These are phyloP conservation scores for Ailurus styani DNA, from an alignment of 2,113 vertebrate genomes.

Conservation along the genomic window DNA sequence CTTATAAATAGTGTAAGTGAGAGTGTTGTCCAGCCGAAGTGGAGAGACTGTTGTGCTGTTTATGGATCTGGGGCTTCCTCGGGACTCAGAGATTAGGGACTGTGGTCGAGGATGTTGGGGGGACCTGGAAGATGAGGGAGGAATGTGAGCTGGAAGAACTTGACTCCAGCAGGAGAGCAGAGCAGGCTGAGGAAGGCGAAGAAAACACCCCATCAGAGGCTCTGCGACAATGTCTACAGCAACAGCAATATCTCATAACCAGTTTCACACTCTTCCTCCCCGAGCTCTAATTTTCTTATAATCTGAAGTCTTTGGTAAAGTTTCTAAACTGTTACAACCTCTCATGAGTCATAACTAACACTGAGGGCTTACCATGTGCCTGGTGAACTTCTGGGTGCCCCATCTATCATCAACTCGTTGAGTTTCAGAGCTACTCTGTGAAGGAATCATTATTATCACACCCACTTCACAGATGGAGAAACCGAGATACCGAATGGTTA, in stretches of 20 bases:
- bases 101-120: neutral
- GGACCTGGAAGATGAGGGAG: neutral
- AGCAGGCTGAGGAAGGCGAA: neutral
- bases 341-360: neutral
- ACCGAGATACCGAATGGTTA: neutral
- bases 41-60: neutral
- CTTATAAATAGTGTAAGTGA: neutral
- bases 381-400: neutral
- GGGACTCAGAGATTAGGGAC: neutral
- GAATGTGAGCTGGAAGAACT: neutral
- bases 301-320: neutral
- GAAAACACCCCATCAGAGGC: neutral
- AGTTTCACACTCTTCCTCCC: neutral
- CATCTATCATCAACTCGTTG: neutral
- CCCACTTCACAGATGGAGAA: neutral
- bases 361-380: neutral
- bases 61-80: neutral
- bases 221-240: neutral
- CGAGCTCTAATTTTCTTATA: neutral
- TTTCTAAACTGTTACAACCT: neutral
- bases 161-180: neutral
- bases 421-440: neutral
- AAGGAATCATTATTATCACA: neutral
- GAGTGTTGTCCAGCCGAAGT: neutral
- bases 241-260: neutral